These are phyloP conservation scores for Hypolimnas misippus DNA, from an alignment of 2,888 invertebrate genomes.

Conservation along the genomic window DNA sequence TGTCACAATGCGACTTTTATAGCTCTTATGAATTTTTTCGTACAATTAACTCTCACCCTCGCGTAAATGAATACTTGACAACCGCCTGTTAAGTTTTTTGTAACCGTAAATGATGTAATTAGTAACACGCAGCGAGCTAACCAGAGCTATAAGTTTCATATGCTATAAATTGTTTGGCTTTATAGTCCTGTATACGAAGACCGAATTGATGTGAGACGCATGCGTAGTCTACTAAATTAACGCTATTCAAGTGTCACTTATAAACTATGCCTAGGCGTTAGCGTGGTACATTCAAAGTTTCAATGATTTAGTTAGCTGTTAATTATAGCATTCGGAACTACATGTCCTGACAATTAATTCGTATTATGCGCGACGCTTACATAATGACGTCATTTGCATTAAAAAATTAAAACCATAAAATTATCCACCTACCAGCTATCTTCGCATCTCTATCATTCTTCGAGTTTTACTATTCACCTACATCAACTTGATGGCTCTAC, in stretches of 20 bases:
- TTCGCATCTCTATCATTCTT: background rate
- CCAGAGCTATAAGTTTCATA: conserved; percentile 27
- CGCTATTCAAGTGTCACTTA: conserved; percentile 32
- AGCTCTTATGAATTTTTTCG: conserved; percentile 74
- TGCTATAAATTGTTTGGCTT: conserved; percentile 34
- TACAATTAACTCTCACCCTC: conserved; percentile 74
- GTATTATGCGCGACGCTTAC: background rate
- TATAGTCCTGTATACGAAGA: conserved; percentile 19
- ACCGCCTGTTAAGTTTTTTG: conserved; percentile 64
- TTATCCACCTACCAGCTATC: background rate
- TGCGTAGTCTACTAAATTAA: conserved; percentile 31
- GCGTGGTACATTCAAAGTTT: conserved; percentile 22
- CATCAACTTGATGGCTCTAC: conserved; percentile 11
- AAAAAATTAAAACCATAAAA: background rate
- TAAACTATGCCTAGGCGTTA: conserved; percentile 25
- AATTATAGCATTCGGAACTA: conserved; percentile 15
- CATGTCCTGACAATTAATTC: conserved; percentile 4
- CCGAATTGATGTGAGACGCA: conserved; percentile 21
- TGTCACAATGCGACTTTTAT: conserved; percentile 75
- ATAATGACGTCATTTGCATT: background rate
- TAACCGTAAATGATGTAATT: conserved; percentile 69
- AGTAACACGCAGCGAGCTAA: conserved; percentile 32
- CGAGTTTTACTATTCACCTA: conserved; percentile 19
- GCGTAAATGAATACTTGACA: conserved; percentile 56
- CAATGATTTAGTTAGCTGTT: conserved; percentile 11